Evolutionary conservation across 2,797 vertebrate species (phyloP).

Genomic region (Bradypodion ventrale): DNA sequence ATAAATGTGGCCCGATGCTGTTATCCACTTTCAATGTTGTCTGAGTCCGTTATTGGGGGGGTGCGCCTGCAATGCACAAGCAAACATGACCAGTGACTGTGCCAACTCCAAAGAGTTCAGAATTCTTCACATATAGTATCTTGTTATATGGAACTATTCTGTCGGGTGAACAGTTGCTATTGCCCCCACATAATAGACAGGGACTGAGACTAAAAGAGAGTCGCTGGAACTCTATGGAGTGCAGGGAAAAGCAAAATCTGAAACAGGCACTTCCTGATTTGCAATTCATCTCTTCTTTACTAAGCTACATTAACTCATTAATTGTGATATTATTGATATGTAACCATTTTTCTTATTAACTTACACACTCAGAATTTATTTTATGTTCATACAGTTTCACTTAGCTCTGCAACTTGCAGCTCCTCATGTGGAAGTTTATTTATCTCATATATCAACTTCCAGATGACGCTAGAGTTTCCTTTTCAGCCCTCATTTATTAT

Average conservation of each 20-base stretch:
- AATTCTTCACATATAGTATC: background rate
- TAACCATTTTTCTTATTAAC: background rate
- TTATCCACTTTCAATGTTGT: too few species aligned
- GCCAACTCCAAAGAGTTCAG: too few species aligned
- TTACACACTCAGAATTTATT: background rate
- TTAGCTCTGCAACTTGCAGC: conserved; percentile 8
- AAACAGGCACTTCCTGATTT: background rate
- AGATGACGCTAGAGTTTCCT: conserved; percentile 10
- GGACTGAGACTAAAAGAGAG: background rate
- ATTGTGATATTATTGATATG: background rate
- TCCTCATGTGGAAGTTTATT: conserved; percentile 4
- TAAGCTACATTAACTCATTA: background rate
- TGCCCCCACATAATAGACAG: background rate
- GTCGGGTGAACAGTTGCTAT: background rate
- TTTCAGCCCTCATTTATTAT: conserved; percentile 10
- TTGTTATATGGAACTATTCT: background rate
- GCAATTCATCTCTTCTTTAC: background rate
- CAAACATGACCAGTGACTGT: too few species aligned
- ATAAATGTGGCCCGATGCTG: too few species aligned
- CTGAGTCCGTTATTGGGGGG: too few species aligned
- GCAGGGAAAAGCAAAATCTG: background rate
- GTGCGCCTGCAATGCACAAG: too few species aligned
- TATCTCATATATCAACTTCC: conserved; percentile 6
- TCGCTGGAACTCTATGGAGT: background rate
- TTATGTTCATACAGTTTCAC: background rate